Evolutionary conservation across 2,888 invertebrate species (phyloP), one percentile per base, ranked within the genome.

Genomic region (Noctua janthe): DNA sequence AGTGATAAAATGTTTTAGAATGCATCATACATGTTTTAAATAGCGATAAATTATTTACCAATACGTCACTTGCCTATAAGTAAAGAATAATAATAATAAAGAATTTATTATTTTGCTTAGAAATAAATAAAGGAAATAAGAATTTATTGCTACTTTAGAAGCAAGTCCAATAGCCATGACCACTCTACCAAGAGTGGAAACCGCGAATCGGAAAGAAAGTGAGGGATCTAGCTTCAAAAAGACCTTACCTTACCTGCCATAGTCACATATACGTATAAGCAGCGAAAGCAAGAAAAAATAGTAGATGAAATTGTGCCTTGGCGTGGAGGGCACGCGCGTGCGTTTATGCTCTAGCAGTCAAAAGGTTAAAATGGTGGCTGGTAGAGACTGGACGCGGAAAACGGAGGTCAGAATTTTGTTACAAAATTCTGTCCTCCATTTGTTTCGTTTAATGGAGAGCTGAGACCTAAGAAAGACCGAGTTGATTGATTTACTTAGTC

Each of bases 1-100:
- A 6, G 39, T 29, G 59, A 29, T 82, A 84, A 82, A 82, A 84
- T 69, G 4, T 72, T 54, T 69, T 70, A 54, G 29, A 29, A 84
- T 62, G 67, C 47, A 54, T 72, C 59, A 49, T 62, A 78, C 35
- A 78, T 10, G n/a, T 35, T 20, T 51, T 51, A 43, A 81, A 67
- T 83, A 56, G 56, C 0, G 6, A 17, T 67, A 47, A 62, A 72
- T 47, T 71, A 64, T 59, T 29, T 7, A 56, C 11, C 4, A 49
- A 64, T 39, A 49, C 49, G 43, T 74, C 51, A 54, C 23, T 39
- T 69, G 23, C 23, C 35, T 29, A 23, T 59, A 77, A 39, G 35
- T 77, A 66, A 59, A 77, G 20, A n/a, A 54, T 56, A 2, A 20
- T 43, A 2, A 20, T 43, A 67, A 83, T 83, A 13, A 59, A 59